Conservation (phyloP, 2,888 invertebrate species). For the Dasysyrphus tricinctus region DNA sequence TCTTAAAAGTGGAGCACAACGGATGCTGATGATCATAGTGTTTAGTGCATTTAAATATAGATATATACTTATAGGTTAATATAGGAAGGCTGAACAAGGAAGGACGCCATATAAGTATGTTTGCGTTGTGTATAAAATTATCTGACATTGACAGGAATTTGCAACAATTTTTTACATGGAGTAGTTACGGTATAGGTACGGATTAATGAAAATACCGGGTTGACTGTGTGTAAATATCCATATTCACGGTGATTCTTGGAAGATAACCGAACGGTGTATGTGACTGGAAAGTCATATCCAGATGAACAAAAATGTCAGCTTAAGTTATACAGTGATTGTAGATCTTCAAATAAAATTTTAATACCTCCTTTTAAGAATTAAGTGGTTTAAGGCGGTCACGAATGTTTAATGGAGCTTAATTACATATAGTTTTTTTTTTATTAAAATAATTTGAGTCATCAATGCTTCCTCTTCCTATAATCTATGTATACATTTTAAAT, state of each 20-base stretch:
- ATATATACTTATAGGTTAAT: neutral
- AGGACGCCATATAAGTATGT: neutral
- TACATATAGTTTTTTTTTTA: neutral
- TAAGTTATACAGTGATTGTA: neutral
- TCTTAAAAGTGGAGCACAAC: conserved; percentile 68
- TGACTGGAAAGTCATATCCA: conserved; percentile 17
- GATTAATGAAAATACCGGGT: conserved; percentile 11
- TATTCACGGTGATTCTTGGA: conserved; percentile 26
- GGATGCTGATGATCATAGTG: conserved; percentile 63
- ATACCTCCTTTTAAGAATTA: neutral
- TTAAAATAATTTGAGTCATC: neutral
- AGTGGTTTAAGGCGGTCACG: neutral
- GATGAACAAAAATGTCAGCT: conserved; percentile 9
- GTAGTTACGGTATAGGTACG: neutral
- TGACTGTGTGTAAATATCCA: neutral
- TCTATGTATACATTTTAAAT: no score
- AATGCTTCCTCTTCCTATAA: no score
- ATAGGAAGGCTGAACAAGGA: neutral
- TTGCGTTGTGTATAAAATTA: conserved; percentile 14
- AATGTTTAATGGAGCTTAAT: neutral
- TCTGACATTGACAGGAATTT: conserved; percentile 37
- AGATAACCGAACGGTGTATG: conserved; percentile 32
- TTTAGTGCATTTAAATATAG: conserved; percentile 38
- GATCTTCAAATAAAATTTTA: neutral
- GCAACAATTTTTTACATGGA: neutral